phyloP scores from a whole-genome alignment of 23 tunicate species.

The Styela clava region DNA sequence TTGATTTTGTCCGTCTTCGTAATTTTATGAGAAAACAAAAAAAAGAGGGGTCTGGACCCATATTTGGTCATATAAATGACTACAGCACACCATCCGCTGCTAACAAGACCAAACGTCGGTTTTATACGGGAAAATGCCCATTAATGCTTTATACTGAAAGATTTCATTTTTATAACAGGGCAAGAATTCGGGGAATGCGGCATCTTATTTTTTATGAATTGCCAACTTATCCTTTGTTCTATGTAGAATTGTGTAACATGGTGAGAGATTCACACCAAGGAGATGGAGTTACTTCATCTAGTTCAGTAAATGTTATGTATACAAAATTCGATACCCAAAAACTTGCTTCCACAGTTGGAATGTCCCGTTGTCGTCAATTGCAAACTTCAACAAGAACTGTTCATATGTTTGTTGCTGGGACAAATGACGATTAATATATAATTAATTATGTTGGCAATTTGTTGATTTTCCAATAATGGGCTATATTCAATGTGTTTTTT shows the following conservation, averaged over 20 bases:
- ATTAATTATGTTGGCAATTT: not conserved
- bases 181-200: slow-evolving; percentile 48
- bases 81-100: slow-evolving; percentile 56
- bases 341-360: slow-evolving; percentile 49
- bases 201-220: slow-evolving; percentile 71
- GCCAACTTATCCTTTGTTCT: slow-evolving; percentile 85
- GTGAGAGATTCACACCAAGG: slow-evolving; percentile 16
- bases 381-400: slow-evolving; percentile 42
- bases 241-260: slow-evolving; percentile 81
- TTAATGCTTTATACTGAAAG: slow-evolving; percentile 89
- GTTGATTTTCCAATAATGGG: not conserved
- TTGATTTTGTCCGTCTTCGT: slow-evolving; percentile 66
- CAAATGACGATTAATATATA: not conserved
- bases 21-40: slow-evolving; percentile 59
- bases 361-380: slow-evolving; percentile 30
- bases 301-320: slow-evolving; percentile 40
- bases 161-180: slow-evolving; percentile 77
- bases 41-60: slow-evolving; percentile 47
- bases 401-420: slow-evolving; percentile 68
- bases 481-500: not conserved
- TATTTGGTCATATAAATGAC: slow-evolving; percentile 59
- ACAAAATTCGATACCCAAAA: slow-evolving; percentile 51
- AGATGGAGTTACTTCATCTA: slow-evolving; percentile 19
- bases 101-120: slow-evolving; percentile 47
- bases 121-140: slow-evolving; percentile 48